Evolutionary conservation across 2,888 invertebrate species (phyloP).

Genomic region (Allophyes oxyacanthae): DNA sequence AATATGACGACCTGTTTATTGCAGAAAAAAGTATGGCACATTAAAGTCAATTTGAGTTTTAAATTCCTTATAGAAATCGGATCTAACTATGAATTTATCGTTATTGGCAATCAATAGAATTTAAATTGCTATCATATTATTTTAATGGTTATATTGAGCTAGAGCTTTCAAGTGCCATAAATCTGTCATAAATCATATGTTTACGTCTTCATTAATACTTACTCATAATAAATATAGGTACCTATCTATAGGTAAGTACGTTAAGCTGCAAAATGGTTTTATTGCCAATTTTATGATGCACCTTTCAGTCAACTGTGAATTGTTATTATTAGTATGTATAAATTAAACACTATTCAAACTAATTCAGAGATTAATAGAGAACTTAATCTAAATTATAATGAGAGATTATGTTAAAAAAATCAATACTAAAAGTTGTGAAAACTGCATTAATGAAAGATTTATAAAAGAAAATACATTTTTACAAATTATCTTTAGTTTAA

Average conservation of each 20-base stretch:
- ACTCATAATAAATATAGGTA: no score
- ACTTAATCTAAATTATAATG: no score
- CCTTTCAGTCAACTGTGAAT: no score
- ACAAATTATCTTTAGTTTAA: no score
- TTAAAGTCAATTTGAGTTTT: background rate
- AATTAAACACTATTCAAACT: no score
- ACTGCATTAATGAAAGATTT: no score
- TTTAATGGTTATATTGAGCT: conserved; percentile 14
- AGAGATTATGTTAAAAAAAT: no score
- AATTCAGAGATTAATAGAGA: no score
- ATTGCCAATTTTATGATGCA: background rate
- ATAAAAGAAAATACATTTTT: no score
- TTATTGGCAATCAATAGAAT: conserved; percentile 17
- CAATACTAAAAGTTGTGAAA: no score
- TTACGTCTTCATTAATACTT: conserved; percentile 14
- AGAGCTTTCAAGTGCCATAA: conserved; percentile 18
- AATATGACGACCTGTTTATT: background rate
- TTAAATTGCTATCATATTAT: conserved; percentile 18
- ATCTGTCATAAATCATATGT: conserved; percentile 22
- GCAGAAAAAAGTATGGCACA: background rate
- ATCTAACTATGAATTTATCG: background rate
- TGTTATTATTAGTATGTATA: no score
- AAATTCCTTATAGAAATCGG: background rate
- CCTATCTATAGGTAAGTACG: no score
- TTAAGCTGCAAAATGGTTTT: conserved; percentile 9